These are phyloP conservation scores for Melangyna quadrimaculata DNA, from an alignment of 2,888 invertebrate species.

Conservation along the genomic window DNA sequence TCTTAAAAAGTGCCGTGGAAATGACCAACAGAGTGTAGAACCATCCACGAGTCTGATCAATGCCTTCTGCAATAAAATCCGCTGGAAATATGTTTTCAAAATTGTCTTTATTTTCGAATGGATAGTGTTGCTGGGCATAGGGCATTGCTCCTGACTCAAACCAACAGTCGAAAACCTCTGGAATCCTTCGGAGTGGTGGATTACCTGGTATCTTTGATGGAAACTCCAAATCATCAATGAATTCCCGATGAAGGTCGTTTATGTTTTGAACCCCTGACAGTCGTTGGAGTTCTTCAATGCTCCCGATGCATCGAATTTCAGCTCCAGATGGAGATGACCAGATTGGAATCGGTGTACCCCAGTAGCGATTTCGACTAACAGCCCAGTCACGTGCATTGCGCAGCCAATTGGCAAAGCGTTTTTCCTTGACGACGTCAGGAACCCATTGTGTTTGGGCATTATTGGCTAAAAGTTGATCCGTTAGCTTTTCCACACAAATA, in stretches of 20 bases:
- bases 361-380: conserved; percentile 96
- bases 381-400: conserved; percentile 97
- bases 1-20: conserved; percentile 94
- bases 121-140: conserved; percentile 97
- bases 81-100: conserved; percentile 91
- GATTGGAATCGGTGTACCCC: conserved; percentile 98
- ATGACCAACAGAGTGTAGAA: conserved; percentile 97
- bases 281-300: conserved; percentile 91
- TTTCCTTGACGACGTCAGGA: conserved; percentile 94
- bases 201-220: conserved; percentile 92
- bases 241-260: conserved; percentile 95
- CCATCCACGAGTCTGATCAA: conserved; percentile 97
- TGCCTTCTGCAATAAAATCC: conserved; percentile 90
- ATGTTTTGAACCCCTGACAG: conserved; percentile 88
- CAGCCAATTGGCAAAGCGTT: conserved; percentile 98
- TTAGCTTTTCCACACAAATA: conserved; percentile 93
- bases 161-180: conserved; percentile 99
- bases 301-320: conserved; percentile 94
- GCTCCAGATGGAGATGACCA: conserved; percentile 95
- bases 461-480: conserved; percentile 87
- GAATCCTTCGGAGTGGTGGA: conserved; percentile 90
- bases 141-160: conserved; percentile 97
- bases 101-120: conserved; percentile 92
- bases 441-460: conserved; percentile 96
- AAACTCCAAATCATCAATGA: conserved; percentile 93